Base-by-base conservation (phyloP, 2,888 invertebrate species). In the Cephus spinipes region DNA sequence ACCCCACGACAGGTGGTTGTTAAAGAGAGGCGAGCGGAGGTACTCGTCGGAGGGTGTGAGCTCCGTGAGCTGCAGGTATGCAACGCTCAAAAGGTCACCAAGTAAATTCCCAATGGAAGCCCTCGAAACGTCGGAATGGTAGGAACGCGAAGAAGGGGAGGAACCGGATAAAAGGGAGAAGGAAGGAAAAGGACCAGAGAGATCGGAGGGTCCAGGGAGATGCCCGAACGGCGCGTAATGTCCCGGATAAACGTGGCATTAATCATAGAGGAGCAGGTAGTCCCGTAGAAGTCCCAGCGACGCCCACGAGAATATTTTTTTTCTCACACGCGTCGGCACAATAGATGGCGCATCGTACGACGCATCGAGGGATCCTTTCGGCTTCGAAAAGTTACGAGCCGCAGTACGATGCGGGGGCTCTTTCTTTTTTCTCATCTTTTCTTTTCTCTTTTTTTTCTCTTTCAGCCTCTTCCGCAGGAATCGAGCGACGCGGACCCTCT, bases 201-300 rank as follows among this genome's bases (percentile, higher is more conserved):
- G 9, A 55, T 55, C 55, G 55, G 55, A 55, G 55, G 55, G 55
- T 55, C 55, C 55, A 55, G 23, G 6, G 55, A 55, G 55, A 55
- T 55, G 55, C 23, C 55, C 23, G 55, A 55, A 23, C 55, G 23
- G 55, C 55, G 55, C 55, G 55, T 55, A 55, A 55, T 55, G 55
- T 55, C 79, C 73, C 77, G 76, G 81, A 80, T 79, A 82, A 77
- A 81, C 80, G 81, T 80, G 87, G 85, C 87, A 89, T 89, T 89
- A 89, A 89, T 89, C 89, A 89, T 85, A 84, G 80, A 31, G 74
- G 36, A 77, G 85, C 87, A 88, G 89, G 88, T 87, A 88, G 83
- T 78, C 74, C 77, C 77, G 79, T 79, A 76, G 81, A 80, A 74
- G 76, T 78, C 79, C 79, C 81, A 82, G 69, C 76, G 75, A 79